Evolutionary conservation across 1,140 invertebrate genomes (phyloP), one percentile per base, ranked within the genome.

Genomic region (Temnothorax longispinosus): DNA sequence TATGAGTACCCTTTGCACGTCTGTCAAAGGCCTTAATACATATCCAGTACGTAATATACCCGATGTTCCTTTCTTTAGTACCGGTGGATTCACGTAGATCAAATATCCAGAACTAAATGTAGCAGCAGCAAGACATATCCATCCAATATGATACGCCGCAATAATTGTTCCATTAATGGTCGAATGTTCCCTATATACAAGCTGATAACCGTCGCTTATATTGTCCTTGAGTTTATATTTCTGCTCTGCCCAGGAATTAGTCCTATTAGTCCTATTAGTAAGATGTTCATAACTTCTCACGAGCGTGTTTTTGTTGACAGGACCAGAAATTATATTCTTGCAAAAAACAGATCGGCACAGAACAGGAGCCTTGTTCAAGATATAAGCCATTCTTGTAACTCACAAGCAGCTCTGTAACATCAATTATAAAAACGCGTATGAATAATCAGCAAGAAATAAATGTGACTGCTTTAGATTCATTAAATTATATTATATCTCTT

Each of bases 121-220:
- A 47, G 0, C 7, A 15, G 3, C 0, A 75, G 15, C 13, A 15
- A 60, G 0, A 62, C 69, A 11, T 65, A 84, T 0, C 54, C 69
- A 74, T 62, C 69, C 80, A 62, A 0, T 0, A 75, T 60, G 2
- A 74, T 75, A 50, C 10, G 13, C 11, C 6, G 2, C 0, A 13
- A 1, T 15, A 44, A 6, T 38, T 27, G 15, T 1, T 11, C 0
- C 1, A 21, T 7, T 21, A 0, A 84, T 2, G 47, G 0, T 8
- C 18, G 2, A n/a, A 0, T 60, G 10, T 5, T 84, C 80, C 58
- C 69, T 74, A 7, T 84, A 84, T 50, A 84, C n/a, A 10, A 84
- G 41, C 11, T 11, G n/a, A 3, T 84, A 84, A 84, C 7, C n/a
- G n/a, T 38, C 2, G 2, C 41, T 75, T 74, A 84, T 47, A 7